Evolutionary conservation across 2,888 invertebrate species (phyloP).

Genomic region (Lapara coniferarum): DNA sequence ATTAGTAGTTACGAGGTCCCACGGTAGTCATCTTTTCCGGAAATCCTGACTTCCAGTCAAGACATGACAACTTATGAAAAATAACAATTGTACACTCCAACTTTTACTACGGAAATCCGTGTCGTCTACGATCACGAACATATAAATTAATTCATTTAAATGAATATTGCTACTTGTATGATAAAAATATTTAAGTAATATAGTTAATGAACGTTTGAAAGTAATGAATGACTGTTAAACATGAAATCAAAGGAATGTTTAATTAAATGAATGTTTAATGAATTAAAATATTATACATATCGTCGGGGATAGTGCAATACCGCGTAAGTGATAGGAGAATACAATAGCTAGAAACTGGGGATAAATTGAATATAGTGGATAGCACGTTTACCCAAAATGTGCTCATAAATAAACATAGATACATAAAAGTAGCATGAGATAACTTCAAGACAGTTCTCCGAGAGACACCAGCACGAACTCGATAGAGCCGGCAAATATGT

Average conservation of each 20-base stretch:
- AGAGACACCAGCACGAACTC: too few relatives aligned
- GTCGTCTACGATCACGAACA: constrained; percentile 10
- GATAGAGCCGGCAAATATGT: too few relatives aligned
- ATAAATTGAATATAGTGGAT: too few relatives aligned
- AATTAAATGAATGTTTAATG: too few relatives aligned
- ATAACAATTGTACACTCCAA: constrained; percentile 2
- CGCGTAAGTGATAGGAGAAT: too few relatives aligned
- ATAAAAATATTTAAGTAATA: neutral
- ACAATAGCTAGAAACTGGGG: too few relatives aligned
- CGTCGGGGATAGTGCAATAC: too few relatives aligned
- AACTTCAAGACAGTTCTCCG: too few relatives aligned
- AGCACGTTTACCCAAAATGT: too few relatives aligned
- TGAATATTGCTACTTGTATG: constrained; percentile 27
- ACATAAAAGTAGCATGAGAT: too few relatives aligned
- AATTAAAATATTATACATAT: too few relatives aligned
- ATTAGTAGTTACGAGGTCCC: neutral
- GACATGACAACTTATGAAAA: constrained; percentile 10
- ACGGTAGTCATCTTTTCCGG: neutral
- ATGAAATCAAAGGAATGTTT: constrained; percentile 5
- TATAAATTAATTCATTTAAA: constrained; percentile 24
- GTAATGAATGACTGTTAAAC: constrained; percentile 23
- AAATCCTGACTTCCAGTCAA: neutral
- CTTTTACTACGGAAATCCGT: constrained; percentile 21
- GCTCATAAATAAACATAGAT: too few relatives aligned
- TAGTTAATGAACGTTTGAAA: neutral